Percentiles rank a stretch among this genome's conserved stretches.
Conservation (phyloP, 2,797 vertebrate genomes). For the Sebastes matsubarae region DNA sequence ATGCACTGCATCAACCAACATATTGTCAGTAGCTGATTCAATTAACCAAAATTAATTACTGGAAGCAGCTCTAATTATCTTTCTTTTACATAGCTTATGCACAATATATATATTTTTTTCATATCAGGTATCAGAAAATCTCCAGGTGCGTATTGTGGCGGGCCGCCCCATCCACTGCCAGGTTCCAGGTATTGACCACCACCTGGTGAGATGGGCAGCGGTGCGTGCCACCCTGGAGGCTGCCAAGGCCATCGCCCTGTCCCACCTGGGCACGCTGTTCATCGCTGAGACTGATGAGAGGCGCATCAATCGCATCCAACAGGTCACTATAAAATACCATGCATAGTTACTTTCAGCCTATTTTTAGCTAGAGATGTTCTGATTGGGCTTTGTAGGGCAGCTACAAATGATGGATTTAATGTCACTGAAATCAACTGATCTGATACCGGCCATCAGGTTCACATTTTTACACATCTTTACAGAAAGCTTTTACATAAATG, state of each 20-base stretch:
- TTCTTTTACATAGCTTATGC: not conserved
- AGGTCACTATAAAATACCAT: constrained; percentile 76
- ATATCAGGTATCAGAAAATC: constrained; percentile 88
- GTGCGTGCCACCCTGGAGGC: constrained; percentile 94
- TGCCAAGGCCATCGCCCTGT: constrained; percentile 91
- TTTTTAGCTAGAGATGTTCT: not conserved
- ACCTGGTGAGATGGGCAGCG: constrained; percentile 92
- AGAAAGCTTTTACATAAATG: not conserved
- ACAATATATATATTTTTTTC: too few species aligned
- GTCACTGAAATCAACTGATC: not conserved
- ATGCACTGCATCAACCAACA: not conserved
- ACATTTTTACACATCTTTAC: not conserved
- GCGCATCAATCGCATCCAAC: constrained; percentile 96
- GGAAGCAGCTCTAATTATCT: not conserved
- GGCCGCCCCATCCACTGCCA: constrained; percentile 97
- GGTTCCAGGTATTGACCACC: constrained; percentile 94
- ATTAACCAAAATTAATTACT: not conserved
- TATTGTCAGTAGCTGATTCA: not conserved
- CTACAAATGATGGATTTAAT: not conserved
- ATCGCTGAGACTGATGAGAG: constrained; percentile 96
- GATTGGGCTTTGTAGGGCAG: not conserved
- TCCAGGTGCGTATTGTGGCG: constrained; percentile 92
- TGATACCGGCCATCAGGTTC: not conserved
- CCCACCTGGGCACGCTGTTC: constrained; percentile 92
- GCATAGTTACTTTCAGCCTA: not conserved